Conservation (phyloP, 2,797 vertebrate species). For the Schizothorax lantsangensis region DNA sequence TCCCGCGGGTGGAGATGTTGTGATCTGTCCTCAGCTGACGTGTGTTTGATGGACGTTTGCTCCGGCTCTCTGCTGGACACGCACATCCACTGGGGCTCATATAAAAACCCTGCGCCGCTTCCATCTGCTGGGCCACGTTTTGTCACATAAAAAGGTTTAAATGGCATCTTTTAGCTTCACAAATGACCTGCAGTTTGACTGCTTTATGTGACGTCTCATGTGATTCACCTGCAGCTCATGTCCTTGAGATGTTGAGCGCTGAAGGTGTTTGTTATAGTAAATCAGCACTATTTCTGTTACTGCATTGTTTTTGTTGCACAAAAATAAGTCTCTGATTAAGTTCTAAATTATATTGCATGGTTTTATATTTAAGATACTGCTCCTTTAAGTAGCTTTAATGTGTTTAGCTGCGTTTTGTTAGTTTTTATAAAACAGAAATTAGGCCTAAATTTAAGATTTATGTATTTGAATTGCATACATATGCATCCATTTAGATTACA, state of each 20-base stretch:
- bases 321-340: not conserved
- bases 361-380: not conserved
- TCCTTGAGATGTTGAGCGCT: not conserved
- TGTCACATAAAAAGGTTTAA: not conserved
- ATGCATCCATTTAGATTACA: not conserved
- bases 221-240: not conserved
- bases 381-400: not conserved
- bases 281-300: not conserved
- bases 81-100: constrained; percentile 6
- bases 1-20: not conserved
- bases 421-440: not conserved
- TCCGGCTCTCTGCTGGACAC: not conserved
- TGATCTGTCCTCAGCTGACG: not conserved
- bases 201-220: not conserved
- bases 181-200: not conserved
- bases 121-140: not conserved
- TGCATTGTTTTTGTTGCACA: not conserved
- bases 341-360: not conserved
- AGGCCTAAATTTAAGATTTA: not conserved
- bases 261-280: not conserved
- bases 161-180: not conserved
- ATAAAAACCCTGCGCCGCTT: not conserved
- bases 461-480: not conserved
- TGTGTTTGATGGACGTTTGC: not conserved
- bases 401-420: not conserved